Percentiles rank a stretch among this genome's conserved stretches.
These are phyloP conservation scores for Myotis planiceps DNA, from an alignment of 2,797 vertebrate genomes.

Conservation along the genomic window DNA sequence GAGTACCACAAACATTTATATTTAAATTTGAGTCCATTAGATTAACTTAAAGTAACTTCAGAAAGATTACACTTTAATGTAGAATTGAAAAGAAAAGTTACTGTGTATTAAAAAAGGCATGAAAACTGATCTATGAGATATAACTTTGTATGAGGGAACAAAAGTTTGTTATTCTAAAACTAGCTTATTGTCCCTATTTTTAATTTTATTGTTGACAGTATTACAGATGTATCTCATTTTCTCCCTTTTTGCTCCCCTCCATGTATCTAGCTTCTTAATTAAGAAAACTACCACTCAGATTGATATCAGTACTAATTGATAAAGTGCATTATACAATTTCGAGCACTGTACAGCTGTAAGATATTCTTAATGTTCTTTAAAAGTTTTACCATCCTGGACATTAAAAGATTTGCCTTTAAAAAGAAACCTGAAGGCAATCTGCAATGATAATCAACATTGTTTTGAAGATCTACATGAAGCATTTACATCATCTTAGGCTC, in stretches of 20 bases:
- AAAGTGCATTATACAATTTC: neutral
- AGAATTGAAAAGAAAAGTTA: neutral
- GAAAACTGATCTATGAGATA: neutral
- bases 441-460: neutral
- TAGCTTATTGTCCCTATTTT: neutral
- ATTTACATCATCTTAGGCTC: neutral
- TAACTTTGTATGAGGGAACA: neutral
- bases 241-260: neutral
- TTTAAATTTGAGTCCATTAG: neutral
- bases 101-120: neutral
- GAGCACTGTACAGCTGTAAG: neutral
- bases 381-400: neutral
- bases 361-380: neutral
- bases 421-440: neutral
- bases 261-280: constrained; percentile 24
- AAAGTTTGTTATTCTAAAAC: constrained; percentile 22
- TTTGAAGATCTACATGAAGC: constrained; percentile 3
- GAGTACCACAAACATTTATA: neutral
- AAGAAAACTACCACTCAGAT: constrained; percentile 18
- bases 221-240: neutral
- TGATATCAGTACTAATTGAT: neutral
- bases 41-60: constrained; percentile 21
- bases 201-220: neutral
- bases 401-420: constrained; percentile 10
- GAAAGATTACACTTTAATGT: neutral